These are phyloP conservation scores for Lepilemur septentrionalis DNA, from an alignment of 2,797 vertebrate genomes.

Conservation along the genomic window DNA sequence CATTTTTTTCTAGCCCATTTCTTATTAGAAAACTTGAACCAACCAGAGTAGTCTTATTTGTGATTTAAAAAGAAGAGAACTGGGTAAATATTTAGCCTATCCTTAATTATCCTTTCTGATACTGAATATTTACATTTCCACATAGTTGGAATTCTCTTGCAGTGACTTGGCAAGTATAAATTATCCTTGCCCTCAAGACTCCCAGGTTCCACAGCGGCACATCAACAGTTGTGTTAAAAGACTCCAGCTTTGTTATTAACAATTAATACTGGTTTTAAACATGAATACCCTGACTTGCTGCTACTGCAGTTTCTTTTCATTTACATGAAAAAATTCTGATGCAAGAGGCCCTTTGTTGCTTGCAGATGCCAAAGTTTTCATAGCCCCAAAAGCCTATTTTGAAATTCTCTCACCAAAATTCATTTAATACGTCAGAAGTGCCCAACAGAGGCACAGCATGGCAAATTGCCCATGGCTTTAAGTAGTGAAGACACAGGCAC, in stretches of 20 bases:
- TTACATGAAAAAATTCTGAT: conserved; percentile 62
- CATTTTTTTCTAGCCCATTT: conserved; percentile 15
- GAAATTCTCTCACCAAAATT: conserved; percentile 42
- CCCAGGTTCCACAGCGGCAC: conserved; percentile 62
- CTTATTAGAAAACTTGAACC: conserved; percentile 65
- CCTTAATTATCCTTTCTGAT: conserved; percentile 76
- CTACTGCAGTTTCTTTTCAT: conserved; percentile 76
- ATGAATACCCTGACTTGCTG: conserved; percentile 74
- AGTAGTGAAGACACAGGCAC: background rate
- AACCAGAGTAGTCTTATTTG: conserved; percentile 55
- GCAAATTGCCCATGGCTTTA: background rate
- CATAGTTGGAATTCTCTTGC: conserved; percentile 75
- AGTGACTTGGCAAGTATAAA: conserved; percentile 80
- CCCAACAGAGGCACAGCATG: background rate
- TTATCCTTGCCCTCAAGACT: conserved; percentile 79
- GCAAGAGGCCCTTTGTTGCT: conserved; percentile 53
- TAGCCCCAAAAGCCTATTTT: conserved; percentile 21
- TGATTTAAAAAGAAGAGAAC: conserved; percentile 73
- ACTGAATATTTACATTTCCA: conserved; percentile 79
- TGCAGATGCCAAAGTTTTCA: conserved; percentile 61
- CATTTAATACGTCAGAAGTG: background rate
- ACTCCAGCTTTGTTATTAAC: conserved; percentile 76
- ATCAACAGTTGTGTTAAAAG: conserved; percentile 80
- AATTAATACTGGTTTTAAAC: conserved; percentile 81
- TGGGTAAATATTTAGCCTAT: conserved; percentile 79